Evolutionary conservation across 1,140 invertebrate species (phyloP), one percentile per base, ranked within the genome.

Genomic region (Papilio dardanus): DNA sequence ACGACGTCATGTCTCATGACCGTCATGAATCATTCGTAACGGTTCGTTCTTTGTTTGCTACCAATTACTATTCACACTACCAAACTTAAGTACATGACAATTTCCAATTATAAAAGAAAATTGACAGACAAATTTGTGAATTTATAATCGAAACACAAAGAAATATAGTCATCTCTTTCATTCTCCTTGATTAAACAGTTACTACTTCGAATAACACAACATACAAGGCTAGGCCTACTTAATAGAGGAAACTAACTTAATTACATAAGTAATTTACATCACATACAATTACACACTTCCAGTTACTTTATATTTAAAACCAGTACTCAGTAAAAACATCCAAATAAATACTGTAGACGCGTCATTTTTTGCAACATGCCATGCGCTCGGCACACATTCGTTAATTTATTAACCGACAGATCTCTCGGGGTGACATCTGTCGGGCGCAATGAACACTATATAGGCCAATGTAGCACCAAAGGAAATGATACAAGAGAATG

Each of bases 1-100:
- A 28, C 54, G 21, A 62, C 24, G 54, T 62, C 54, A 28, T 12
- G 24, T 46, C 42, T 46, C 42, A 46, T 46, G 42, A 19, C n/a
- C n/a, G 42, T 46, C 42, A 28, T 62, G 54, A 62, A 62, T 62
- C 54, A 62, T 62, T 62, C 54, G 54, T 62, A 62, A 62, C 24
- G 54, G 54, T 62, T n/a, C 54, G 24, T 7, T 14, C 54, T 62
- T 62, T 62, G 54, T 62, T 28, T 28, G 54, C 21, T n/a, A 1
- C 10, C 54, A 62, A 14, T 14, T 19, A 2, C 50, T 54, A 30
- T 62, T 30, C 24, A 14, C 54, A 62, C 42, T 19, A 46, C 42
- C 42, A 46, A 46, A 0, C 19, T 46, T 5, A 12, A 37, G 35
- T 10, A 10, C 2, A 37, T 12, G 6, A 37, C 8, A n/a, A n/a